Evolutionary conservation across 2,888 invertebrate species (phyloP), one percentile per base, ranked within the genome.

Genomic region (Cerceris ruficornis): DNA sequence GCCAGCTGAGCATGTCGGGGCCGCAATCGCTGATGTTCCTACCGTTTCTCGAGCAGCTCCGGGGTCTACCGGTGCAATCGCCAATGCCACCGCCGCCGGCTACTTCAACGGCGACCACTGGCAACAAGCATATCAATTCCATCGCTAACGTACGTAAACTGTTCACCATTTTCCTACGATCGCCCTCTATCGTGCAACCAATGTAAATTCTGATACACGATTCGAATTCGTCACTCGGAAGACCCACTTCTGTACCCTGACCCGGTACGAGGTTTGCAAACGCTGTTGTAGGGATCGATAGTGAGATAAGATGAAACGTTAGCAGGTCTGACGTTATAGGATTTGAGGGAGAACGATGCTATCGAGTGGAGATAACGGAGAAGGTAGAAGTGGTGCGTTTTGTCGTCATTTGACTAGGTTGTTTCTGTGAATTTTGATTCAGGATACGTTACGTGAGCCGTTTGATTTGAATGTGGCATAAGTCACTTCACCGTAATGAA

Each of bases 21-120:
- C 95, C 95, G 0, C 96, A 94, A 87, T 93, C 95, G 2, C 93
- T 96, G 74, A 94, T 95, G 90, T 94, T 96, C 86, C 93, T 96
- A 76, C 96, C 96, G n/a, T 94, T 96, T 83, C 92, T 96, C 87
- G 96, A 92, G 81, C 92, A 92, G 73, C 86, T 92, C 69, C 88
- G 91, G 77, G 90, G 90, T 54, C 62, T 92, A 64, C 90, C 91
- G 7, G 89, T 88, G 58, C 87, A 91, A 49, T 88, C 89, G 73
- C 81, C 88, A 46, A 87, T 93, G 91, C 90, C 92, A 74, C 86
- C 88, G 89, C 90, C 92, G 76, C 90, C 91, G 60, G 91, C 89
- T 67, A 92, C 91, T 72, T 92, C 91, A 60, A 91, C 90, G 13
- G 88, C 90, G 58, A 90, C 92, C 54, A 89, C 92, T 43, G 89